Evolutionary conservation across 1,140 invertebrate species (phyloP).

Genomic region (Anoplolepis gracilipes): DNA sequence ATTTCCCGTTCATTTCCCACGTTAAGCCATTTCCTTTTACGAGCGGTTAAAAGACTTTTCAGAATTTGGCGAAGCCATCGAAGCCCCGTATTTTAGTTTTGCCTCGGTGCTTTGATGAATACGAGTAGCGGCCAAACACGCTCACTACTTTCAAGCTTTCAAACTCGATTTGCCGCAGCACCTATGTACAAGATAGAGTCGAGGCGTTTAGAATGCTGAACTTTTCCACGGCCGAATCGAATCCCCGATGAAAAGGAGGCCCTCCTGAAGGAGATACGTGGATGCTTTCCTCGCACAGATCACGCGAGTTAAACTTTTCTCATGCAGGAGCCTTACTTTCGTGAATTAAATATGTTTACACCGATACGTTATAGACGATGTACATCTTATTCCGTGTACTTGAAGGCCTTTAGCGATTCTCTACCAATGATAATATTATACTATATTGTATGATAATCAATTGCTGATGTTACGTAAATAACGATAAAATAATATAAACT

Average conservation of each 20-base stretch:
- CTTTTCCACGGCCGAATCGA: slow-evolving; percentile 36
- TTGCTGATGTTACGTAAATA: neutral
- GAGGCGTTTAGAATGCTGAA: slow-evolving; percentile 47
- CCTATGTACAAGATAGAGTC: slow-evolving; percentile 24
- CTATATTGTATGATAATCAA: neutral
- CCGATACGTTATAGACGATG: neutral
- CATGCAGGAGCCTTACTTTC: neutral
- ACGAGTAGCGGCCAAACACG: slow-evolving; percentile 35
- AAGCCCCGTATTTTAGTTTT: slow-evolving; percentile 25
- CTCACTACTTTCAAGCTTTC: slow-evolving; percentile 37
- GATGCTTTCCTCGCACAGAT: neutral
- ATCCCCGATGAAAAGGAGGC: slow-evolving; percentile 38
- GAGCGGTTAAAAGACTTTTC: slow-evolving; percentile 38
- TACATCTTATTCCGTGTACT: neutral
- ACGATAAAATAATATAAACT: neutral
- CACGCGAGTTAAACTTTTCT: slow-evolving; percentile 3
- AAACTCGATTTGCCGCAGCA: slow-evolving; percentile 45
- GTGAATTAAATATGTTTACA: slow-evolving; percentile 31
- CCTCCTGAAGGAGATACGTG: neutral
- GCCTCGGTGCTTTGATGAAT: slow-evolving; percentile 37
- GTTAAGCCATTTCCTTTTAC: slow-evolving; percentile 32
- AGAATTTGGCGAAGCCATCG: slow-evolving; percentile 8
- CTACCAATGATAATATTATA: no score
- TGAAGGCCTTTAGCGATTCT: neutral
- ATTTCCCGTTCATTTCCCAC: slow-evolving; percentile 26